Evolutionary conservation across 2,113 vertebrate genomes (phyloP).

Genomic region (Cheilinus undulatus): DNA sequence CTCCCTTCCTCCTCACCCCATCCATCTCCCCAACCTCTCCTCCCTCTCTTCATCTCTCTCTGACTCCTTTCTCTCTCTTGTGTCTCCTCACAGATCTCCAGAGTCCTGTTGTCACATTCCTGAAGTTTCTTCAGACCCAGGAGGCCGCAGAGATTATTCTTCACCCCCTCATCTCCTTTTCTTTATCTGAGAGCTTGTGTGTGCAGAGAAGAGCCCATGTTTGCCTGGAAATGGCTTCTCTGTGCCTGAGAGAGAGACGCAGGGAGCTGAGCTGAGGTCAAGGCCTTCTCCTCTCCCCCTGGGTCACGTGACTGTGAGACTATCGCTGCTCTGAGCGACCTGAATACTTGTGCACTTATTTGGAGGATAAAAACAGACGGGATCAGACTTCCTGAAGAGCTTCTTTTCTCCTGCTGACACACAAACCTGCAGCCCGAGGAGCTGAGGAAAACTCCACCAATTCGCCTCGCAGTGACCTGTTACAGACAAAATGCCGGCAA

Average conservation of each 20-base stretch:
- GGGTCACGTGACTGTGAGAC: conserved; percentile 67
- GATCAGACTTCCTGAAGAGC: too few relatives aligned
- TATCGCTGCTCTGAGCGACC: conserved; percentile 37
- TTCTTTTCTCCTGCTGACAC: too few relatives aligned
- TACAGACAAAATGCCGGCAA: conserved; percentile 84
- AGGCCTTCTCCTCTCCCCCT: conserved; percentile 32
- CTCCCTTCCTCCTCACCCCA: background rate
- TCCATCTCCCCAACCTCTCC: conserved; percentile 21
- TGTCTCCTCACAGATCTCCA: conserved; percentile 65
- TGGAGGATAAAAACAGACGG: conserved; percentile 15
- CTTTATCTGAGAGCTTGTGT: background rate
- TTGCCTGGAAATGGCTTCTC: conserved; percentile 49
- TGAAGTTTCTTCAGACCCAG: conserved; percentile 40
- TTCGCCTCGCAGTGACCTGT: conserved; percentile 12
- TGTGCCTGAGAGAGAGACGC: conserved; percentile 42
- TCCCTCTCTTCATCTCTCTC: conserved; percentile 30
- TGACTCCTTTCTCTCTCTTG: conserved; percentile 40
- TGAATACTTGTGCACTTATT: conserved; percentile 35
- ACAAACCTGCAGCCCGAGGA: background rate
- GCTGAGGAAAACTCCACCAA: background rate
- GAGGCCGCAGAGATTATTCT: conserved; percentile 9
- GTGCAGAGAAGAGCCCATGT: conserved; percentile 8
- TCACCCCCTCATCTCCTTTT: conserved; percentile 33
- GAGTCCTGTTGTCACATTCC: conserved; percentile 60
- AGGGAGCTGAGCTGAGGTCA: conserved; percentile 62